Conservation (phyloP, 2,113 vertebrate species). For the Gavialis gangeticus region DNA sequence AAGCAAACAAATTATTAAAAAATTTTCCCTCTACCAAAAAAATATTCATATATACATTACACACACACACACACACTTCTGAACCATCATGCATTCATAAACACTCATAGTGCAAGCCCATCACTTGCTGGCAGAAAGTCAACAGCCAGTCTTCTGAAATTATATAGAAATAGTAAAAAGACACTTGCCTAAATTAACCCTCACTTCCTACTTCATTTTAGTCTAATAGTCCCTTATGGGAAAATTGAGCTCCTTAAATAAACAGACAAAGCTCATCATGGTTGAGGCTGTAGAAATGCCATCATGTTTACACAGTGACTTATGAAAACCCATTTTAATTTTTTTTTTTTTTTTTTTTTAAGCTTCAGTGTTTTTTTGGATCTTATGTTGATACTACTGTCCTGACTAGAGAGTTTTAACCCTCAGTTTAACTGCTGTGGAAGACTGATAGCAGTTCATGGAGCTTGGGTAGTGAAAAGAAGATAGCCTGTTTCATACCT, state of each 20-base stretch:
- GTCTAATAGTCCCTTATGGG: conserved; percentile 29
- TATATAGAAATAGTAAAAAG: conserved; percentile 55
- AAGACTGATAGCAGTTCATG: not conserved
- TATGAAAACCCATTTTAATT: not conserved
- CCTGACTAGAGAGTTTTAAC: no score
- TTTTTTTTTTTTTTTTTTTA: no score
- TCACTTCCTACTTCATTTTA: conserved; percentile 57
- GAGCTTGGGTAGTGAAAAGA: rapidly evolving
- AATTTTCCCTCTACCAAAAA: no score
- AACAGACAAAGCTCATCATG: conserved; percentile 23
- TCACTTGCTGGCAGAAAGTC: not conserved
- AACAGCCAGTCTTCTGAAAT: conserved; percentile 35
- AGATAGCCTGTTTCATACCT: not conserved
- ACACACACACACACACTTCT: not conserved
- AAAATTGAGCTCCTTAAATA: conserved; percentile 1
- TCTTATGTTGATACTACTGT: no score
- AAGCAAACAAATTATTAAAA: no score
- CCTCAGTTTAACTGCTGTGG: no score
- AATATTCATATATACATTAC: no score
- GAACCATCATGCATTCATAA: not conserved
- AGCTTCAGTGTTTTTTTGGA: no score
- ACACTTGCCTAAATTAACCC: conserved; percentile 58
- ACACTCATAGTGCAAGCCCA: not conserved
- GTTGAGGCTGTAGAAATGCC: not conserved
- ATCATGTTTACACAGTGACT: rapidly evolving